Conservation (phyloP, 2,113 vertebrate genomes). For the Clarias batrachus region DNA sequence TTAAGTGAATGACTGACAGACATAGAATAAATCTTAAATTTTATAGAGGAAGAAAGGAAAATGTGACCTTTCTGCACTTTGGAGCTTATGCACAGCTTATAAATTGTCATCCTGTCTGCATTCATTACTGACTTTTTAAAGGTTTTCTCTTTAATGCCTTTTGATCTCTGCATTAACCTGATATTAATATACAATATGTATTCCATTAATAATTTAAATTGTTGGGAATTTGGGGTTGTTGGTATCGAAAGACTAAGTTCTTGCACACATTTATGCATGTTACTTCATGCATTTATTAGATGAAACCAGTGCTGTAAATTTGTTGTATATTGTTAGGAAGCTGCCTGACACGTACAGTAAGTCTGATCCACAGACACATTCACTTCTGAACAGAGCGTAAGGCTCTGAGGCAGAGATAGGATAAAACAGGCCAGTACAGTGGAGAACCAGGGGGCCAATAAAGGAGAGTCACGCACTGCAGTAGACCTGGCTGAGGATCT, state of each 20-base stretch:
- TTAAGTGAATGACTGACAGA: background rate
- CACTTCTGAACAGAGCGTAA: background rate
- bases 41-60: background rate
- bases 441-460: conserved; percentile 1
- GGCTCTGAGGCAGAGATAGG: background rate
- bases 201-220: background rate
- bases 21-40: background rate
- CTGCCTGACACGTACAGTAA: no score
- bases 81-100: background rate
- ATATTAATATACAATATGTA: background rate
- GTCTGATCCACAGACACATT: background rate
- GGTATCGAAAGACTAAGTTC: background rate
- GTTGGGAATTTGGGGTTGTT: background rate
- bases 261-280: background rate
- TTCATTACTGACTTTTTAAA: background rate
- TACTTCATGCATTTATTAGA: background rate
- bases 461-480: background rate
- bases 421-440: background rate
- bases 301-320: no score
- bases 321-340: background rate
- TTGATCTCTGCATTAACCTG: background rate
- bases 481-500: background rate
- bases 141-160: background rate
- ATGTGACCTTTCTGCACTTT: background rate
- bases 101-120: background rate